Evolutionary conservation across 1,140 invertebrate genomes (phyloP).

Genomic region (Nasonia longicornis): DNA sequence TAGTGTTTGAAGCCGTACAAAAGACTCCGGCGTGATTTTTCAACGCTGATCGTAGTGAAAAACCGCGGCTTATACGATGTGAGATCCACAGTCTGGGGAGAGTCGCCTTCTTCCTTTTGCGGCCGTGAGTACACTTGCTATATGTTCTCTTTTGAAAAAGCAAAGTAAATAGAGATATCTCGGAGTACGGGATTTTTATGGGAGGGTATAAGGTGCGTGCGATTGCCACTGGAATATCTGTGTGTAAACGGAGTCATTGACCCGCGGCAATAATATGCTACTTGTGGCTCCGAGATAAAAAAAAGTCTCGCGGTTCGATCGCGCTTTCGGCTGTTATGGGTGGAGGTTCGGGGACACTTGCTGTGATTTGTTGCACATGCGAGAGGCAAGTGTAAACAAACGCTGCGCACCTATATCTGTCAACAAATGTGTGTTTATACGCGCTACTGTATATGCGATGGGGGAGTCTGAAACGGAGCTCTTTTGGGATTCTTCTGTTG

Average conservation of each 20-base stretch:
- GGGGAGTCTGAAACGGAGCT: no score
- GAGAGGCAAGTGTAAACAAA: not conserved
- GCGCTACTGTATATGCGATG: no score
- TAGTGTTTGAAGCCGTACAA: not conserved
- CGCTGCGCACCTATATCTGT: not conserved
- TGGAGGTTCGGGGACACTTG: not conserved
- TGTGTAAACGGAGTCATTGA: slow-evolving; percentile 1
- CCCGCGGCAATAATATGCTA: slow-evolving; percentile 17
- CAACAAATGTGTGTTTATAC: not conserved
- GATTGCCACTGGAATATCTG: not conserved
- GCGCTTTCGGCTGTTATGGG: not conserved
- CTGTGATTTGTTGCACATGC: not conserved
- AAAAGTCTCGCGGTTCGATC: not conserved
- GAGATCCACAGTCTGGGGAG: not conserved
- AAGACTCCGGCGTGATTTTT: not conserved
- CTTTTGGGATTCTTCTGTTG: no score
- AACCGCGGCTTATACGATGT: not conserved
- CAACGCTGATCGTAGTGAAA: not conserved
- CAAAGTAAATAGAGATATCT: no score
- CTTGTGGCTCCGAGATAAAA: not conserved
- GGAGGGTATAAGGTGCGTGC: not conserved
- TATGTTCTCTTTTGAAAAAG: no score
- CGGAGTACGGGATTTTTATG: not conserved
- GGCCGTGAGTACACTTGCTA: not conserved
- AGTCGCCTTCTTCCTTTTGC: not conserved